Conservation (phyloP, 2,888 invertebrate genomes). For the Platycnemis pennipes region DNA sequence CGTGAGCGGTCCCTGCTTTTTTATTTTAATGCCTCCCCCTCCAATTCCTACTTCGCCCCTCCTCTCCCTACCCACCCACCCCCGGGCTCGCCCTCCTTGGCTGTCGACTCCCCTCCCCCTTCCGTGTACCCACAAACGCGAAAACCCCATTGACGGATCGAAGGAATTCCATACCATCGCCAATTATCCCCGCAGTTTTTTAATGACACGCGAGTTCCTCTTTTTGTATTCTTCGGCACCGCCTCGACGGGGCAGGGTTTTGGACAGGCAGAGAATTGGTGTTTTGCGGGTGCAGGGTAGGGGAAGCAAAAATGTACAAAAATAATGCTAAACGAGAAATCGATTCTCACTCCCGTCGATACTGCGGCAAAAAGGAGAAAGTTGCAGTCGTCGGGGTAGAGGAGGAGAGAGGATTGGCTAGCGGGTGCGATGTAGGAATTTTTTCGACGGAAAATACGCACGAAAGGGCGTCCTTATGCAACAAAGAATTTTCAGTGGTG, state of each 20-base stretch:
- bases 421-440: neutral
- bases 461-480: neutral
- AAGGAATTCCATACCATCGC: conserved; percentile 63
- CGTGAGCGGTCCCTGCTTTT: neutral
- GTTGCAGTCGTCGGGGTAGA: neutral
- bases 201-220: conserved; percentile 38
- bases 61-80: neutral
- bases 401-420: neutral
- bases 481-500: neutral
- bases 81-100: neutral
- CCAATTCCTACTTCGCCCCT: neutral
- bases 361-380: conserved; percentile 14
- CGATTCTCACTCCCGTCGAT: conserved; percentile 54
- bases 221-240: neutral
- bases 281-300: neutral
- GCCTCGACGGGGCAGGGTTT: neutral
- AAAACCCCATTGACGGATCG: conserved; percentile 56
- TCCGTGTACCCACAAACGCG: neutral
- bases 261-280: neutral
- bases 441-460: neutral
- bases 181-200: conserved; percentile 56
- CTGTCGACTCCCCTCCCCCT: neutral
- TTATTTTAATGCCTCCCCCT: conserved; percentile 25
- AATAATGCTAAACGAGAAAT: conserved; percentile 50
- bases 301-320: conserved; percentile 1